A percentile compares a stretch with the other conserved stretches of the same genome.
These are phyloP conservation scores for Furcula furcula DNA, from an alignment of 2,888 invertebrate species.

Conservation along the genomic window DNA sequence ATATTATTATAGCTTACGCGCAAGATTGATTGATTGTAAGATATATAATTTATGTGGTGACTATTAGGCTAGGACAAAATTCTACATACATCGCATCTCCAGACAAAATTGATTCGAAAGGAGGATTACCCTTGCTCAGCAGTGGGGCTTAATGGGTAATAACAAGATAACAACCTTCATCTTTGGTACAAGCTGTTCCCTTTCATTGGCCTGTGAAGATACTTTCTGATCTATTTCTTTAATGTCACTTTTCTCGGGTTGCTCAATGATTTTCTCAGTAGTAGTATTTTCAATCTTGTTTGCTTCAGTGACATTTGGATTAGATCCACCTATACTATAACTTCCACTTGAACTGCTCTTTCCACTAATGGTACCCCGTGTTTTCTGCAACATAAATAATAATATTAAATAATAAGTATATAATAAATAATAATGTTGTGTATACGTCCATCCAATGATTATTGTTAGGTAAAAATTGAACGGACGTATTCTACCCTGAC, in stretches of 20 bases:
- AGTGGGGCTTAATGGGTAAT: no score
- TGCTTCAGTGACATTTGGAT: conserved; percentile 67
- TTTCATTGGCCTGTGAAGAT: conserved; percentile 41
- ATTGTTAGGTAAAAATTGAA: no score
- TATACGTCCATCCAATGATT: no score
- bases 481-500: conserved; percentile 27
- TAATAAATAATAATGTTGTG: no score
- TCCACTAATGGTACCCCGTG: conserved; percentile 64
- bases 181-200: conserved; percentile 66
- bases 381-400: conserved; percentile 36
- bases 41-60: no score
- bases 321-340: conserved; percentile 75
- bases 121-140: no score
- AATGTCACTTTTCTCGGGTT: conserved; percentile 44
- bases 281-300: conserved; percentile 46
- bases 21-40: no score
- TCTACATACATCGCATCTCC: no score
- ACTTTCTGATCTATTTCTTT: conserved; percentile 47
- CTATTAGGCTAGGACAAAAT: no score
- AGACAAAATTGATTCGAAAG: no score
- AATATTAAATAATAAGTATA: background rate
- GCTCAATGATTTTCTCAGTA: conserved; percentile 50
- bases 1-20: no score
- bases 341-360: conserved; percentile 79
- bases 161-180: conserved; percentile 50